Base-by-base conservation (phyloP, 2,888 invertebrate genomes). In the Heliconius cydno region DNA sequence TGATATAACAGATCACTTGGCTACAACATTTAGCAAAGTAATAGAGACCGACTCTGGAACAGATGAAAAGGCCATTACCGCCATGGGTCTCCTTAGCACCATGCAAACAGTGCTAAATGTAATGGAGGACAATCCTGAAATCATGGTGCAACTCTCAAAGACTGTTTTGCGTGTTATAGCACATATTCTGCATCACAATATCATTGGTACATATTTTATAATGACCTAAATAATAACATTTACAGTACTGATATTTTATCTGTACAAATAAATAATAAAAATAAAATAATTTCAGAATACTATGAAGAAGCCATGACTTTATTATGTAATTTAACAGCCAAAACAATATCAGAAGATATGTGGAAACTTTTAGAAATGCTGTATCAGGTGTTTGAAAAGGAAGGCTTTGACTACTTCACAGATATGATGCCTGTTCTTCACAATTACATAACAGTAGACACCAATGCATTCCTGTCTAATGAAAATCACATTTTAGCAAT, bases 351-450 rank as follows among this genome's bases (percentile, higher is more conserved):
- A 0, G 96, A 97, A 63, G 98, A 98, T 88, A 98, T 99, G 98
- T 99, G 99, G 99, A 97, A 98, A 90, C 98, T 99, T 78, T 96
- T 99, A 83, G 98, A 97, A 90, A 93, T 98, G 78, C 96, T 98
- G 86, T 98, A 98, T 91, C 96, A 97, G 90, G 97, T 98, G 84
- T 99, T 99, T 89, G 97, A 98, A 94, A 98, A 98, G 88, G 98
- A 99, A 90, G 99, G 98, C 67, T 96, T 97, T 79, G 99, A 99
- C 89, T 99, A 98, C 95, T 99, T 99, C 91, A 97, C 97, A 81
- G 99, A 99, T 88, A 98, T 99, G 97, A 99, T 99, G 99, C 99
- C 99, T 1, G 98, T 98, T 10, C 95, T 99, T 52, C 99, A 99
- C 92, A 99, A 99, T 93, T 99, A 99, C 92, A 97, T 99, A 76